Base-by-base conservation (phyloP, 1,140 invertebrate genomes). In the Oncopodura yosiiana region DNA sequence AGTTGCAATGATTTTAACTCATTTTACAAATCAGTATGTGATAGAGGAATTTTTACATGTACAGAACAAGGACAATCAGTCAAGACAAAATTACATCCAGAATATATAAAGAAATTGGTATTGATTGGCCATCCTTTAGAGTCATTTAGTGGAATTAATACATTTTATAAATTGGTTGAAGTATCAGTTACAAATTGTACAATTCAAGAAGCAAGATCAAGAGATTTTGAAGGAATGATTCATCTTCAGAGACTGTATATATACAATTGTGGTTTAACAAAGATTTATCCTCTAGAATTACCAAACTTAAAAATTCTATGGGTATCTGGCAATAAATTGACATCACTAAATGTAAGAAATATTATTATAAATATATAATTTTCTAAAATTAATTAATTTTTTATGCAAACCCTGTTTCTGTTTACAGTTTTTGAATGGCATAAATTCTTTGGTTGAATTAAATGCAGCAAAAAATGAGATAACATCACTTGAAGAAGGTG, bases 111-210 rank as follows among this genome's bases (percentile, higher is more conserved):
- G 32, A 56, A 57, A 50, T 29, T 61, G n/a, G 49, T 56, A 14
- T 30, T 61, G 21, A 44, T 61, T 43, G 59, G 54, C 3, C 53
- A 61, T 50, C 59, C 59, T 2, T 29, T 61, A 2, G 26, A 30
- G 8, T 39, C 42, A 11, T 53, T 57, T 41, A 18, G 27, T 8
- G 59, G 59, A 18, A 24, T 61, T 1, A 57, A 57, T 39, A 19
- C 24, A n/a, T 61, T 61, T 37, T 32, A 29, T n/a, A 53, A 42
- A 36, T 32, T 61, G 9, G 19, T 37, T 1, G 59, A 61, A 43
- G 54, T 29, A 2, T 61, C 54, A 50, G 36, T 61, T n/a, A 56
- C 59, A 3, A 52, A 56, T 38, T 61, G 59, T 34, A 39, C 26
- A 19, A 42, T 57, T 29, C 5, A 61, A 54, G 59, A 61, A 44